phyloP scores from a whole-genome alignment of 35 echinoderm and acorn worm genomes.

The Antedon bifida region DNA sequence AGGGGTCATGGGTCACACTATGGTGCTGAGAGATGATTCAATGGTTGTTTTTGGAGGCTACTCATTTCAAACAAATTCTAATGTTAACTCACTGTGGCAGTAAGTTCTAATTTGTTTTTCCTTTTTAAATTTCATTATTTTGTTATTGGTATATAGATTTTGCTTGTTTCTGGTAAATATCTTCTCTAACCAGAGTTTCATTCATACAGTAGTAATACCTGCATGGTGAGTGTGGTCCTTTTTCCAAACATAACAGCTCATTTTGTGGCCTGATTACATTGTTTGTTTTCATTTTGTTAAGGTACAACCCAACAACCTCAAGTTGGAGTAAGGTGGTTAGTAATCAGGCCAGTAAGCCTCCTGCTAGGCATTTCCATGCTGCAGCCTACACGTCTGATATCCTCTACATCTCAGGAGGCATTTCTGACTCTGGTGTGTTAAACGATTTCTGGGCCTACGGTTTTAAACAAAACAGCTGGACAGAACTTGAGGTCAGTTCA shows the following conservation, averaged over 20 bases:
- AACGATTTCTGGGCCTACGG: slow-evolving; percentile 58
- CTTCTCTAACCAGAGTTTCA: too few relatives aligned
- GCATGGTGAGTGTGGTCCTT: too few relatives aligned
- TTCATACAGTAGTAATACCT: too few relatives aligned
- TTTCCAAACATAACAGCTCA: not conserved
- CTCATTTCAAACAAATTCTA: slow-evolving; percentile 17
- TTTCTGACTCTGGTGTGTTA: slow-evolving; percentile 30
- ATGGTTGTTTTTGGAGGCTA: slow-evolving; percentile 80
- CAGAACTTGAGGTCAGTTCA: slow-evolving; percentile 10
- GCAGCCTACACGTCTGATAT: slow-evolving; percentile 13
- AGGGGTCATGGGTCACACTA: slow-evolving; percentile 59
- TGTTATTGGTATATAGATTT: too few relatives aligned
- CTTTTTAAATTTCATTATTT: too few relatives aligned
- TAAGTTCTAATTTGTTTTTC: slow-evolving; percentile 2
- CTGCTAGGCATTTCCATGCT: slow-evolving; percentile 14
- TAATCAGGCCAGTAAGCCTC: not conserved
- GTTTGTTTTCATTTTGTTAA: slow-evolving; percentile 9
- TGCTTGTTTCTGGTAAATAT: too few relatives aligned
- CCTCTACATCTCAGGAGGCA: slow-evolving; percentile 47
- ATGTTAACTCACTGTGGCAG: slow-evolving; percentile 69
- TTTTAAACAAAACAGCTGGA: slow-evolving; percentile 21
- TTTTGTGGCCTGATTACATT: too few relatives aligned
- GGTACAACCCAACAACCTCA: slow-evolving; percentile 30
- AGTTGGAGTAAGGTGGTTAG: slow-evolving; percentile 27
- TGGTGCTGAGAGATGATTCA: slow-evolving; percentile 17